Evolutionary conservation across 2,797 vertebrate genomes (phyloP).

Genomic region (Gymnoscopelus braueri): DNA sequence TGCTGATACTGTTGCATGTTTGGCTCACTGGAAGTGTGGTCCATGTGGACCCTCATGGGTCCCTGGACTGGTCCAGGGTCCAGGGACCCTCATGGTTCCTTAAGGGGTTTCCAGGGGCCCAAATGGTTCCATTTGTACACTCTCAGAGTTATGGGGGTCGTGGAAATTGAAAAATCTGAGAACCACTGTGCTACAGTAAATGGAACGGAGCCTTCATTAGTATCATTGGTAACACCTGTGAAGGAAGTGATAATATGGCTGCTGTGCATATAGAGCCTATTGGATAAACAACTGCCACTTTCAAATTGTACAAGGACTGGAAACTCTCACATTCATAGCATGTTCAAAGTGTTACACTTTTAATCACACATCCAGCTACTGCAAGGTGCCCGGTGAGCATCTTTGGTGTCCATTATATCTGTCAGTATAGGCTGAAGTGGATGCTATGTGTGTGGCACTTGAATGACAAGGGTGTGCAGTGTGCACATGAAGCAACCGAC

Average conservation of each 20-base stretch:
- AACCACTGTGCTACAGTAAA: too few species aligned
- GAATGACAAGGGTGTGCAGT: conserved; percentile 53
- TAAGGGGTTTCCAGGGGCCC: too few species aligned
- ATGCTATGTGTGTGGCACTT: conserved; percentile 54
- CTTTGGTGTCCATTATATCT: conserved; percentile 22
- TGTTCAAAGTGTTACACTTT: neutral
- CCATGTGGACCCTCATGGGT: too few species aligned
- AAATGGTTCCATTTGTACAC: too few species aligned
- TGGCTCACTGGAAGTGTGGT: too few species aligned
- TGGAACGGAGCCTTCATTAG: too few species aligned
- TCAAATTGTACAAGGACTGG: conserved; percentile 4
- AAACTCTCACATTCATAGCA: conserved; percentile 6
- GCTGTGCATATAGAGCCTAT: neutral
- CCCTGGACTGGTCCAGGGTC: too few species aligned
- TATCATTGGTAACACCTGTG: too few species aligned
- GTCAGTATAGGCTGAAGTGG: conserved; percentile 43
- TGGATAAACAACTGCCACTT: conserved; percentile 23
- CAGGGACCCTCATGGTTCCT: too few species aligned
- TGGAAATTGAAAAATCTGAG: too few species aligned
- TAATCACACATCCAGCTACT: conserved; percentile 6
- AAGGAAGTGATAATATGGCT: too few species aligned
- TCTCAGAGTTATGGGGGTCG: neutral
- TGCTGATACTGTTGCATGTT: too few species aligned
- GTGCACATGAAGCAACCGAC: conserved; percentile 54
- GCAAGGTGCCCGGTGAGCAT: neutral